phyloP scores from a whole-genome alignment of 2,113 vertebrate species.

The Leucopternis melanops region DNA sequence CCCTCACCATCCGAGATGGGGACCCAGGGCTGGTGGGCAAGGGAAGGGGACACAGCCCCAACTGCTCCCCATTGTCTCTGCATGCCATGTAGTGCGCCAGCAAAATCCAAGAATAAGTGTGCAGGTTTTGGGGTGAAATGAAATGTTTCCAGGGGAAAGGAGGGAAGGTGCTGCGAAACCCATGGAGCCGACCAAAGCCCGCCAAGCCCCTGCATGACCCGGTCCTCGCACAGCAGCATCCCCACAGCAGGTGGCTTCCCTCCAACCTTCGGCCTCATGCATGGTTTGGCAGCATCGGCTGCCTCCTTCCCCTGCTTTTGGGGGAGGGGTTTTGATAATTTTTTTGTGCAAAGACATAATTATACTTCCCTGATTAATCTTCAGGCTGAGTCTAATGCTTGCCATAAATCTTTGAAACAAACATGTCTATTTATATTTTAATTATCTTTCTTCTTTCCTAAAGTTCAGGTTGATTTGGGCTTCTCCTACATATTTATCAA shows the following conservation, averaged over 20 bases:
- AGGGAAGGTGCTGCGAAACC: background rate
- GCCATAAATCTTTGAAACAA: conserved; percentile 73
- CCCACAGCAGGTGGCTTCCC: background rate
- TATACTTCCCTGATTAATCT: conserved; percentile 71
- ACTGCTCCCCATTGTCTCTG: background rate
- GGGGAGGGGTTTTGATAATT: background rate
- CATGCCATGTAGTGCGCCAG: fast-evolving
- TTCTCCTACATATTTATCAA: conserved; percentile 67
- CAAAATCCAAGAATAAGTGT: background rate
- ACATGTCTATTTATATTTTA: conserved; percentile 76
- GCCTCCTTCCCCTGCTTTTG: background rate
- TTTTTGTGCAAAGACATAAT: conserved; percentile 56
- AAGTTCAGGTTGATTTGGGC: conserved; percentile 70
- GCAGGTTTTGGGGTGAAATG: background rate
- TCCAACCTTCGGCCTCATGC: fast-evolving
- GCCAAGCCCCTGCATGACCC: fast-evolving
- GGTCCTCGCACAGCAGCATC: background rate
- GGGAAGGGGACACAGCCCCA: background rate
- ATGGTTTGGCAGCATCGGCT: fast-evolving
- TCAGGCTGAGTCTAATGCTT: conserved; percentile 59
- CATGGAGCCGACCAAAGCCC: background rate
- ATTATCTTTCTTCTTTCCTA: conserved; percentile 63
- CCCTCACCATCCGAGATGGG: background rate
- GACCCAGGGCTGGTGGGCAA: no score
- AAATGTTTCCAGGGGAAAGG: no score